Conservation (phyloP, 92 coral and sea anemone genomes). For the Porites lobata region DNA sequence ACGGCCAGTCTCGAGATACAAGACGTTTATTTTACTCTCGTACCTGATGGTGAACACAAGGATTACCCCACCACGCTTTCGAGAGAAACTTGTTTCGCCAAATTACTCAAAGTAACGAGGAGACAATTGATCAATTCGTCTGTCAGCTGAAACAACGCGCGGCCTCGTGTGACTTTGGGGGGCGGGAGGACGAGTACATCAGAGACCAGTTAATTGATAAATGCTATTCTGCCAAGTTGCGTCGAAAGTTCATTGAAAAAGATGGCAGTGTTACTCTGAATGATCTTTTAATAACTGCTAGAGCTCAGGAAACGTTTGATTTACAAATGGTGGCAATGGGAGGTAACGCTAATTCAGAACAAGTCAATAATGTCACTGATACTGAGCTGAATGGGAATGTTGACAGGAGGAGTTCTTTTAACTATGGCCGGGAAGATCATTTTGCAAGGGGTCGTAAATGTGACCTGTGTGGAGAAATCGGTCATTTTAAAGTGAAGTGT, state of each 20-base stretch:
- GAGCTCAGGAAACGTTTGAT: constrained; percentile 47
- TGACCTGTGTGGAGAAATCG: constrained; percentile 31
- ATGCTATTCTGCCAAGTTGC: constrained; percentile 33
- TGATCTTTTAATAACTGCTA: constrained; percentile 33
- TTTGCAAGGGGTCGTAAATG: constrained; percentile 27
- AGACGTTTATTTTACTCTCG: constrained; percentile 65
- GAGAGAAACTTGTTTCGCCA: constrained; percentile 67
- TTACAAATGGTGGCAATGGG: constrained; percentile 42
- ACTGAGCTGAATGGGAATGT: background rate
- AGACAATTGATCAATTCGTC: constrained; percentile 49
- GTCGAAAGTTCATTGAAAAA: constrained; percentile 28
- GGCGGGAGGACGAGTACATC: constrained; percentile 49
- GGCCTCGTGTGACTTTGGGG: constrained; percentile 46
- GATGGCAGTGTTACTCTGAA: constrained; percentile 32
- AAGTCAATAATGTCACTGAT: constrained; percentile 10
- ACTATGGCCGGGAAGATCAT: constrained; percentile 34
- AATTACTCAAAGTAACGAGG: constrained; percentile 41
- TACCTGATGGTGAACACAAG: constrained; percentile 43
- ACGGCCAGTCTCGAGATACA: constrained; percentile 50
- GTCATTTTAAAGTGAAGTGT: constrained; percentile 31
- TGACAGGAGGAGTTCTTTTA: constrained; percentile 27
- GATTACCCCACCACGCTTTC: constrained; percentile 36
- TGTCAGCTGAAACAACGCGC: constrained; percentile 51
- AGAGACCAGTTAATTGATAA: constrained; percentile 54
- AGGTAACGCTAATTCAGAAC: constrained; percentile 11